Evolutionary conservation across 2,113 vertebrate genomes (phyloP), one percentile per base, ranked within the genome.

Genomic region (Ramphastos sulfuratus): DNA sequence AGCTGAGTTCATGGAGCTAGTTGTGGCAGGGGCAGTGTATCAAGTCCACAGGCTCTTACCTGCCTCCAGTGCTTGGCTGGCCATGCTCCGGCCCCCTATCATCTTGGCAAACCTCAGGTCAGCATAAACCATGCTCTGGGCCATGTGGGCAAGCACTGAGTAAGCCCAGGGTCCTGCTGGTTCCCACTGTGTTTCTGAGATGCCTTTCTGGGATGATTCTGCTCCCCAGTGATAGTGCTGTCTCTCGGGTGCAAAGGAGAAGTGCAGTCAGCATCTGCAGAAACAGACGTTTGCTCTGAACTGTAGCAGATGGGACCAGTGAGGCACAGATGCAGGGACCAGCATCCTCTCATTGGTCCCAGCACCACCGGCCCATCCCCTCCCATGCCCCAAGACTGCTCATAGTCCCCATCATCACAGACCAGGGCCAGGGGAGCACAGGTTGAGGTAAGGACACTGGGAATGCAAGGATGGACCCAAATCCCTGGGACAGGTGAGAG

Each of bases 91-190:
- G 42, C 69, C 48, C 2, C 87, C 82, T 37, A 87, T n/a, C 85
- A 74, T 85, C 44, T 95, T 96, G 80, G 93, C 76, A 83, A 96
- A 96, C 65, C 88, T 94, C 90, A 96, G 61, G 48, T 96, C 96
- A n/a, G 93, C 90, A 12, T 95, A 96, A 48, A 96, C 48, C 73
- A 89, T 2, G 1, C 92, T 75, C 58, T 94, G 92, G 13, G 94
- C 93, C 96, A 96, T 96, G 85, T 70, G 46, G 69, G n/a, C 10
- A 5, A 73, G 25, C 0, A 0, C 21, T 19, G 39, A 35, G 70
- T 27, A 63, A 89, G 50, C 18, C 42, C 46, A 2, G n/a, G 85
- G 35, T 56, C 31, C 23, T 58, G 21, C n/a, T 42, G 60, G 25
- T 46, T 89, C 52, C 42, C 2, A 0, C 42, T 27, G 28, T 1